phyloP scores from a whole-genome alignment of 2,888 invertebrate genomes.

The Mythimna pallens region DNA sequence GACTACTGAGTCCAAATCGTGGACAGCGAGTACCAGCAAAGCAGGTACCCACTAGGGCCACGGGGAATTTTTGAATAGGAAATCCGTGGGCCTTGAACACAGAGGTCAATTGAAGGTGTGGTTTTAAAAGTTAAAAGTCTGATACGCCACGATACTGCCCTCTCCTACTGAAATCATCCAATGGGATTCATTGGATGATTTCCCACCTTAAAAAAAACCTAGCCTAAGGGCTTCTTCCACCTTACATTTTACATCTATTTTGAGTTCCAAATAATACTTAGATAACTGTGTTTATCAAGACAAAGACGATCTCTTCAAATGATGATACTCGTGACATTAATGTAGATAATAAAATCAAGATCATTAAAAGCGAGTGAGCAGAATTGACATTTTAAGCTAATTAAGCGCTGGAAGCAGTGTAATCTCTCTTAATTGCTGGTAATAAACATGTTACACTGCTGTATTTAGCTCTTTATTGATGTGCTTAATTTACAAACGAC shows the following conservation, averaged over 20 bases:
- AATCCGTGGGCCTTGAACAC: no score
- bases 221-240: no score
- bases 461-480: constrained; percentile 62
- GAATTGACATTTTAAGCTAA: constrained; percentile 63
- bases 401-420: constrained; percentile 59
- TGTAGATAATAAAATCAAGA: constrained; percentile 58
- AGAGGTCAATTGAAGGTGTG: no score
- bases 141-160: no score
- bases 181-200: no score
- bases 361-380: constrained; percentile 56
- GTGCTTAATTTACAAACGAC: constrained; percentile 58
- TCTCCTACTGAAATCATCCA: no score
- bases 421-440: constrained; percentile 57
- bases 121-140: no score
- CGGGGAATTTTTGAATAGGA: no score
- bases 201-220: no score
- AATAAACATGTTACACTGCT: constrained; percentile 62
- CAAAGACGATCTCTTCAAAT: neutral
- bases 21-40: no score
- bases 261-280: neutral
- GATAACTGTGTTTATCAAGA: neutral
- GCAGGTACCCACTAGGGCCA: no score
- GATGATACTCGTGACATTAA: constrained; percentile 29
- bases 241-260: neutral
- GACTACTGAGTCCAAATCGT: no score